Conservation (phyloP, 2,797 vertebrate genomes). For the Poeciliopsis infans region DNA sequence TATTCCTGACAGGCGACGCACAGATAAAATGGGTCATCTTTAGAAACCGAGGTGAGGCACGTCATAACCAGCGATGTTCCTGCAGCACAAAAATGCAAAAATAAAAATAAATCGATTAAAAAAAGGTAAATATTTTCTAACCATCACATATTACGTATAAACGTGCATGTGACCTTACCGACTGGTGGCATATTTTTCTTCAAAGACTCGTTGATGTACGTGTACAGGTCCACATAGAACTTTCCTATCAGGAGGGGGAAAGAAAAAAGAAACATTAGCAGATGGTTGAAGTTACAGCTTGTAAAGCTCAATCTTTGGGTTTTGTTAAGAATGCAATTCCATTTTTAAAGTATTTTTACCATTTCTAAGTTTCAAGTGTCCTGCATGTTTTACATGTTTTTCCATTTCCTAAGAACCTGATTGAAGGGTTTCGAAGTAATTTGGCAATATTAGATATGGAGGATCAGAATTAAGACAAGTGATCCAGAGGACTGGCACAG, state of each 20-base stretch:
- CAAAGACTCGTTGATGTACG: not conserved
- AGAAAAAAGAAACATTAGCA: not conserved
- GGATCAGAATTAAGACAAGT: not conserved
- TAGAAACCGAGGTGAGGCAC: conserved; percentile 22
- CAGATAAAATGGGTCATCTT: conserved; percentile 11
- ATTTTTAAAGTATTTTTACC: not conserved
- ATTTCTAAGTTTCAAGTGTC: not conserved
- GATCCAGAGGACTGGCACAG: not conserved
- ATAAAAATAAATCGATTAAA: not conserved
- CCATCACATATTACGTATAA: not conserved
- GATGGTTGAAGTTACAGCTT: not conserved
- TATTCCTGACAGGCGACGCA: conserved; percentile 65
- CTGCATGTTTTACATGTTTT: not conserved
- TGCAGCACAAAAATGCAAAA: conserved; percentile 25
- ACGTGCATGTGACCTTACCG: conserved; percentile 38
- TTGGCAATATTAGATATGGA: not conserved
- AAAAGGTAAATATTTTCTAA: not conserved
- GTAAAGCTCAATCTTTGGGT: not conserved
- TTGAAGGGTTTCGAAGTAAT: not conserved
- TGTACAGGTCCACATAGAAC: not conserved
- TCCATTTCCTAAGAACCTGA: not conserved
- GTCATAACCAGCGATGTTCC: conserved; percentile 55
- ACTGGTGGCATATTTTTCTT: conserved; percentile 16
- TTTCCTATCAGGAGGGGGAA: not conserved
- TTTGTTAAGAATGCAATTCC: not conserved